Evolutionary conservation across 2,113 vertebrate species (phyloP).

Genomic region (Nannospalax galili): DNA sequence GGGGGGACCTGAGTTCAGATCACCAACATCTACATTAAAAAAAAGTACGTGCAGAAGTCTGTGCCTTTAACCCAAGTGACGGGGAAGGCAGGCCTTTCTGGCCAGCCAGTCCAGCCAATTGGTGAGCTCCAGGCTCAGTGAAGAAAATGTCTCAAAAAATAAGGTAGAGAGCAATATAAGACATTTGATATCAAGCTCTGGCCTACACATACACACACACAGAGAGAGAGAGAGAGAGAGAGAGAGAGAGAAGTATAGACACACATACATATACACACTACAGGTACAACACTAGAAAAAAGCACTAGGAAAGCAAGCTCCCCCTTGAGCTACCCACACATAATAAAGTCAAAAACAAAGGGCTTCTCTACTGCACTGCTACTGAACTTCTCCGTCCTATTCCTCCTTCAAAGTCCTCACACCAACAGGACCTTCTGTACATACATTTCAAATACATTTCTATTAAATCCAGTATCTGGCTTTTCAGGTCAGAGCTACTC

Average conservation of each 20-base stretch:
- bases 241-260: neutral
- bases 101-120: neutral
- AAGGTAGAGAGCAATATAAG: neutral
- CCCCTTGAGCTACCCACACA: neutral
- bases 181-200: neutral
- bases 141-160: neutral
- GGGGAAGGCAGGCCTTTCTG: no score
- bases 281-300: neutral
- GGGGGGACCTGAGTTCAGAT: neutral
- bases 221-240: neutral
- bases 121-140: neutral
- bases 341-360: neutral
- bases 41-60: neutral
- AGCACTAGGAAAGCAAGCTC: neutral
- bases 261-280: neutral
- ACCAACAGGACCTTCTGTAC: neutral
- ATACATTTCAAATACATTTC: neutral
- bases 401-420: neutral
- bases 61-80: neutral
- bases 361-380: neutral
- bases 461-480: neutral
- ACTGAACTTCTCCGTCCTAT: neutral
- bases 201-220: neutral
- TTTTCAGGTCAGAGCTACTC: conserved; percentile 46
- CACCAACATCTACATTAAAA: neutral